Evolutionary conservation across 1,140 invertebrate genomes (phyloP), one percentile per base, ranked within the genome.

Genomic region (Euura lappo): DNA sequence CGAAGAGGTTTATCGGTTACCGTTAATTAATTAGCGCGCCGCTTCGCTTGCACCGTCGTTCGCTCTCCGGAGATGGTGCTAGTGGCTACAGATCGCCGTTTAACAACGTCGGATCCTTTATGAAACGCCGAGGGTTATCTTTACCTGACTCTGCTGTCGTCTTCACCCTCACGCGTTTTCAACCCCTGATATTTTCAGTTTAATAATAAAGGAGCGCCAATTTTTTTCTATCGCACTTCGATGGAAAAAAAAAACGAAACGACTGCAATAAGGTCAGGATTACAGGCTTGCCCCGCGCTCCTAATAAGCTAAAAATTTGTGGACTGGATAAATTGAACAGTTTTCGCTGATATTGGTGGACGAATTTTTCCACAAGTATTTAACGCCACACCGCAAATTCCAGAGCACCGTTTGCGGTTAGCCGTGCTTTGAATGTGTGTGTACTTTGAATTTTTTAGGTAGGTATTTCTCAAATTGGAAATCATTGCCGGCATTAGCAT

Each of bases 1-100:
- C 51, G 51, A n/a, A 60, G 51, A 60, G 51, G 51, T 60, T 60
- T 60, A 60, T 60, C 51, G 51, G 51, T 60, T 60, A 60, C 10
- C 51, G 51, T 60, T 60, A 60, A 60, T 60, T 60, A 60, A 60
- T 60, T 60, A 60, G 13, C 13, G 51, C 51, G 8, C 13, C 6
- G 51, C 51, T 60, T 60, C 6, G 51, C 51, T n/a, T 60, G 51
- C 51, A 60, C 8, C 51, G 51, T 6, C 13, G 51, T n/a, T 60
- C 51, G 51, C 51, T 5, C 51, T 2, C 51, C 13, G 13, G 51
- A 11, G 51, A 60, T n/a, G 3, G 10, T 60, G 51, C 51, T n/a
- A 60, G 51, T 60, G 3, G 51, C 51, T 60, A 6, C 10, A n/a
- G 3, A n/a, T 60, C 6, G 51, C 51, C 13, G 13, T 60, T 60